Percentiles rank a stretch among this genome's conserved stretches.
Conservation (phyloP, 1,140 invertebrate genomes). For the Sitophilus oryzae region DNA sequence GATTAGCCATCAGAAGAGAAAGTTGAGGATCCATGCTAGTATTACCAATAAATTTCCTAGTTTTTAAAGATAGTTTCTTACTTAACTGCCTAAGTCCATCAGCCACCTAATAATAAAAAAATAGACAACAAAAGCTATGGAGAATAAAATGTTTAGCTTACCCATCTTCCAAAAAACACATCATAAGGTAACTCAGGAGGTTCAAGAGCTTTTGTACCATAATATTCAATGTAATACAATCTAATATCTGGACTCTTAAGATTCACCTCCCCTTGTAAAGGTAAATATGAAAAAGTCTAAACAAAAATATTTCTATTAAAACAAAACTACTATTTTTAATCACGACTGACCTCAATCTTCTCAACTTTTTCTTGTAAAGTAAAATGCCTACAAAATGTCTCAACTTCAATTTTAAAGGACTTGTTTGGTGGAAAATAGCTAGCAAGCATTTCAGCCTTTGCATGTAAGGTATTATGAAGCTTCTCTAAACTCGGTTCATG, state of each 20-base stretch:
- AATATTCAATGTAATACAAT: conserved; percentile 82
- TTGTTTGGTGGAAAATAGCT: conserved; percentile 50
- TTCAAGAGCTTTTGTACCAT: conserved; percentile 69
- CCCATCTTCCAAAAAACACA: conserved; percentile 81
- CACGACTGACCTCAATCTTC: conserved; percentile 70
- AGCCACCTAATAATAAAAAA: conserved; percentile 54
- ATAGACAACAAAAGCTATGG: conserved; percentile 1
- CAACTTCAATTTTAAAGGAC: conserved; percentile 78
- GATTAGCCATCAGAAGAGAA: conserved; percentile 90
- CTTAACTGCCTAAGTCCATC: conserved; percentile 78
- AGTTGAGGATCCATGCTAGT: conserved; percentile 95
- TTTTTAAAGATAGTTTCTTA: conserved; percentile 75
- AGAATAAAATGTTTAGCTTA: conserved; percentile 43
- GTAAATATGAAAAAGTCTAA: conserved; percentile 73
- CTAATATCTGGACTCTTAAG: conserved; percentile 76
- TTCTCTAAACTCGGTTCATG: conserved; percentile 51
- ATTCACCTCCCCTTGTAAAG: conserved; percentile 72
- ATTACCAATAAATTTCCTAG: conserved; percentile 91
- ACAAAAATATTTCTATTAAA: neutral
- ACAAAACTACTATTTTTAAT: neutral
- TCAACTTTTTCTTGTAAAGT: conserved; percentile 70
- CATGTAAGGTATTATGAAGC: conserved; percentile 50
- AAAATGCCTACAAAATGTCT: conserved; percentile 83
- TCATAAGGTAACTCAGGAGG: conserved; percentile 66
- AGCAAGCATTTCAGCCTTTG: conserved; percentile 53